Percentiles rank a stretch among this genome's conserved stretches.
These are phyloP conservation scores for Pachycephus smyrnensis DNA, from an alignment of 2,888 invertebrate genomes.

Conservation along the genomic window DNA sequence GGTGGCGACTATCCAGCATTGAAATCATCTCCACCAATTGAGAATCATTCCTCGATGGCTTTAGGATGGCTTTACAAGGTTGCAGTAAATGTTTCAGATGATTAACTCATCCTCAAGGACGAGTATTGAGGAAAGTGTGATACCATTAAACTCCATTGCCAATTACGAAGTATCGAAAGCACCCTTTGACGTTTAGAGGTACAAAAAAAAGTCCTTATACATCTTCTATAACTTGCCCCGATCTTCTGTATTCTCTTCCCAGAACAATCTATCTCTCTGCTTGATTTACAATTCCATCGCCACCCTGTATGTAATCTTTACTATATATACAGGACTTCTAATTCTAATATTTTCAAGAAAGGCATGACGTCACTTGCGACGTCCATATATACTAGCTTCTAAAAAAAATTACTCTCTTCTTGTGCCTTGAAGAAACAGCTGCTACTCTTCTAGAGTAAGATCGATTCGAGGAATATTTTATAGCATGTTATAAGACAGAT, in stretches of 20 bases:
- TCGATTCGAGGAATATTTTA: slow-evolving; percentile 19
- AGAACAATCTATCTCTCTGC: not conserved
- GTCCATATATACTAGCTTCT: not conserved
- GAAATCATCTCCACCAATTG: not conserved
- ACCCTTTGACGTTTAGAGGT: slow-evolving; percentile 56
- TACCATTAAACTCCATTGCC: slow-evolving; percentile 59
- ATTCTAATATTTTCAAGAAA: not conserved
- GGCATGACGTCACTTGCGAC: not conserved
- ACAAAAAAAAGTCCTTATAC: slow-evolving; percentile 22
- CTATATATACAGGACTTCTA: not conserved
- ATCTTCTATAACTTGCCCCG: not conserved
- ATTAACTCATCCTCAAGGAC: slow-evolving; percentile 50
- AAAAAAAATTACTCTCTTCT: not conserved
- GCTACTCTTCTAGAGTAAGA: not conserved
- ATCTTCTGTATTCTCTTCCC: not conserved
- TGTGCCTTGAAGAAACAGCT: not conserved
- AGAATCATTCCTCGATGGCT: not conserved
- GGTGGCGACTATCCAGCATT: not conserved
- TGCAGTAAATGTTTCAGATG: slow-evolving; percentile 45
- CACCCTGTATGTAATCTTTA: not conserved
- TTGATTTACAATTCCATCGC: not conserved
- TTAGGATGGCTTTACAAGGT: not conserved
- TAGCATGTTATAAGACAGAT: slow-evolving; percentile 32
- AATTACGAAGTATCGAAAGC: slow-evolving; percentile 53
- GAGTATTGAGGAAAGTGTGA: slow-evolving; percentile 58